Conservation (phyloP, 2,888 invertebrate species). For the Pollenia amentaria region DNA sequence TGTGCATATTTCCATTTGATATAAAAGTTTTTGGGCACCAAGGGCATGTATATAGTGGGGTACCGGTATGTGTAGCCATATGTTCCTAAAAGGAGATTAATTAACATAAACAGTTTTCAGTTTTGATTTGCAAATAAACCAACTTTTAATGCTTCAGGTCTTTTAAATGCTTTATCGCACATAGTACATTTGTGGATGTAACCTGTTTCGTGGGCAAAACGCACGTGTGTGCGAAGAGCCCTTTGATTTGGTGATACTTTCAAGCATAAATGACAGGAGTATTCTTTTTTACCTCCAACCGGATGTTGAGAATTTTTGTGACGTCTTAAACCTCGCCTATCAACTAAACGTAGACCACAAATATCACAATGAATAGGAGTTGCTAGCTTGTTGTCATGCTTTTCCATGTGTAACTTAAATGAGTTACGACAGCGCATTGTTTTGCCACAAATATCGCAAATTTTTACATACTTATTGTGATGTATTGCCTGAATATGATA, state of each 20-base stretch:
- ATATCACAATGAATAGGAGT: constrained; percentile 81
- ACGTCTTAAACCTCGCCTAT: constrained; percentile 80
- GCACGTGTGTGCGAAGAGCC: constrained; percentile 82
- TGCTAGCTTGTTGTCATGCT: constrained; percentile 79
- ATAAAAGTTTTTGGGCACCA: constrained; percentile 82
- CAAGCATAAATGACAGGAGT: constrained; percentile 81
- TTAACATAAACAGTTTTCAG: neutral
- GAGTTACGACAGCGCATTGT: constrained; percentile 79
- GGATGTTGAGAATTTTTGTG: constrained; percentile 81
- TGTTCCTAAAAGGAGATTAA: constrained; percentile 79
- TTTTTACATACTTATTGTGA: constrained; percentile 80
- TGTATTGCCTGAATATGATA: constrained; percentile 80
- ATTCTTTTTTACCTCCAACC: constrained; percentile 79
- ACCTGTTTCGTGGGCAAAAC: constrained; percentile 82
- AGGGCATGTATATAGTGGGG: constrained; percentile 81
- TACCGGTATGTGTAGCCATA: constrained; percentile 82
- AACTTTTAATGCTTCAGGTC: constrained; percentile 81
- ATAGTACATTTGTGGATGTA: constrained; percentile 82
- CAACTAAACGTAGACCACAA: constrained; percentile 82
- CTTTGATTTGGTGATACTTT: constrained; percentile 81
- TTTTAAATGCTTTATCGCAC: constrained; percentile 83
- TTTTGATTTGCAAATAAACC: constrained; percentile 3
- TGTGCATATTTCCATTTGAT: constrained; percentile 82
- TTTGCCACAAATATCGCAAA: constrained; percentile 82
- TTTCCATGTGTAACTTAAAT: constrained; percentile 81